These are phyloP conservation scores for Leptocoma aspasia DNA, from an alignment of 2,113 vertebrate genomes.

Conservation along the genomic window DNA sequence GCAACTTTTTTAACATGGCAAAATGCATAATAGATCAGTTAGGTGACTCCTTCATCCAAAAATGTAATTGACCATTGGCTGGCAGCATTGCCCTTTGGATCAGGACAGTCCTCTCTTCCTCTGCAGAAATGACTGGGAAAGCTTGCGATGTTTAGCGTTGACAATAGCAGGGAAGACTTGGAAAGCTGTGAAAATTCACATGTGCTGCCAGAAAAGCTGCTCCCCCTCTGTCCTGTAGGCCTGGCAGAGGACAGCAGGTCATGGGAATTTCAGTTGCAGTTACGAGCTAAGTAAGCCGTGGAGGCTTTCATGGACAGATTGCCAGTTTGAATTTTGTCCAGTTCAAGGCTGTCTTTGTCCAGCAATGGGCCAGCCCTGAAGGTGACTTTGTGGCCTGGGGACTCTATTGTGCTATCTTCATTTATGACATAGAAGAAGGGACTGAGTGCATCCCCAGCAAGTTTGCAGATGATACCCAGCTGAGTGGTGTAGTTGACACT, in stretches of 20 bases:
- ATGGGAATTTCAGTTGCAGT: not conserved
- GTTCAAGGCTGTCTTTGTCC: not conserved
- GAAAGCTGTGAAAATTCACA: not conserved
- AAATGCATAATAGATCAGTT: not conserved
- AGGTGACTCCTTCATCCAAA: not conserved
- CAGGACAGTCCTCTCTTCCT: not conserved
- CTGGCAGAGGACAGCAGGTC: rapidly evolving
- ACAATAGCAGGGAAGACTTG: not conserved
- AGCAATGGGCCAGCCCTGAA: not conserved
- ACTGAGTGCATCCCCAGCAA: too few species aligned
- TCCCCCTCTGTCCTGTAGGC: not conserved
- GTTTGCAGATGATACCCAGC: not conserved
- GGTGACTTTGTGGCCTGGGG: not conserved
- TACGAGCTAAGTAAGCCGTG: not conserved
- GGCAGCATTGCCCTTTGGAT: not conserved
- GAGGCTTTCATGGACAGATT: not conserved
- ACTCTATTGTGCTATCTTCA: not conserved
- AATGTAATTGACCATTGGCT: not conserved
- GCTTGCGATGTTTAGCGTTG: rapidly evolving
- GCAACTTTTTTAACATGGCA: not conserved
- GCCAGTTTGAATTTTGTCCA: not conserved
- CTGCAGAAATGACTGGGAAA: not conserved
- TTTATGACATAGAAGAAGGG: not conserved
- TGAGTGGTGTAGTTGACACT: not conserved
- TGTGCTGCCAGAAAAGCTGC: not conserved